A percentile compares a stretch with the other conserved stretches of the same genome.
Evolutionary conservation across 2,888 invertebrate genomes (phyloP).

Genomic region (Zygothrica quintamaculata): DNA sequence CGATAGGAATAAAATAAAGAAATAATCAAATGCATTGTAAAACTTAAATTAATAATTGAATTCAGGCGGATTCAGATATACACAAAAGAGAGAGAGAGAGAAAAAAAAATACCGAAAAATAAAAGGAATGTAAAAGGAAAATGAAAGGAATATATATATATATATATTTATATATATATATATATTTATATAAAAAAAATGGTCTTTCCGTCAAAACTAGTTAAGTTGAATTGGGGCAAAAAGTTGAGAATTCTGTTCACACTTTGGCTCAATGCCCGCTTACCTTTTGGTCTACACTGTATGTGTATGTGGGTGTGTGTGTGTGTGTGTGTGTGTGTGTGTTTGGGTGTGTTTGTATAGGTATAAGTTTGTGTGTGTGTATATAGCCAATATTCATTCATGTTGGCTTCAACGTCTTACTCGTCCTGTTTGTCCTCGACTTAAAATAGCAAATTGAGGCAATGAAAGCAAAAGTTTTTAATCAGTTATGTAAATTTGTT

Average conservation of each 20-base stretch:
- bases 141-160: too few relatives aligned
- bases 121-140: too few relatives aligned
- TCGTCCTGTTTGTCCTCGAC: constrained; percentile 29
- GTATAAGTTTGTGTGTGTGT: neutral
- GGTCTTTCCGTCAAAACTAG: constrained; percentile 39
- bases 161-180: too few relatives aligned
- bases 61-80: constrained; percentile 17
- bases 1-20: constrained; percentile 30
- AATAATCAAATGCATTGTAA: constrained; percentile 34
- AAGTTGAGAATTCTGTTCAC: constrained; percentile 45
- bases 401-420: constrained; percentile 19
- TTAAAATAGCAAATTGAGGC: constrained; percentile 58
- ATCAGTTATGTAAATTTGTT: constrained; percentile 78
- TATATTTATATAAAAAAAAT: too few relatives aligned
- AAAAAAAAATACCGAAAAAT: constrained; percentile 11
- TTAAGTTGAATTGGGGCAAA: constrained; percentile 36
- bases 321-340: neutral
- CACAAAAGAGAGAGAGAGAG: too few relatives aligned
- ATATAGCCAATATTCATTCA: constrained; percentile 7
- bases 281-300: constrained; percentile 19
- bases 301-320: neutral
- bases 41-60: constrained; percentile 66
- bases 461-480: constrained; percentile 70
- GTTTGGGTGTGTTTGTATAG: constrained; percentile 1
- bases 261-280: constrained; percentile 26